Evolutionary conservation across 2,113 vertebrate genomes (phyloP), one percentile per base, ranked within the genome.

Genomic region (Microcebus griseorufus): DNA sequence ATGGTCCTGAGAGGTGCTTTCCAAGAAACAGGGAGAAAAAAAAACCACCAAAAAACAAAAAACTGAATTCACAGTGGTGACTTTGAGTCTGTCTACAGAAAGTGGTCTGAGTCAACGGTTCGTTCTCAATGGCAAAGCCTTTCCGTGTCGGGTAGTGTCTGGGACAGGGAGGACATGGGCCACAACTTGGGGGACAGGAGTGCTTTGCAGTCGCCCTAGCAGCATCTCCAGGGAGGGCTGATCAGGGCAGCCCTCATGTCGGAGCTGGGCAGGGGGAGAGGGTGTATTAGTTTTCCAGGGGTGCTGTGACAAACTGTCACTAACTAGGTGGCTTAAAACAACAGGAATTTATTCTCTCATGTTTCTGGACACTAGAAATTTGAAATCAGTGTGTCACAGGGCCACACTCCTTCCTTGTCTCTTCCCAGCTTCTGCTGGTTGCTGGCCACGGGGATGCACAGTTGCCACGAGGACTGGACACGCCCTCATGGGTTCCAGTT

Each of bases 1-100:
- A 90, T 96, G 97, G 95, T 98, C 97, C 96, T 96, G 85, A 97
- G 92, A 97, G 93, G 95, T 97, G 98, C 98, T 99, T 99, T 99
- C 98, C 98, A 99, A 99, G 98, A 99, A 99, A 98, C 29, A 93
- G 94, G 95, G 86, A 29, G 60, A 0, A 55, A 55, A 55, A 55
- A 20, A 83, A 12, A 12, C n/a, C n/a, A n/a, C 5, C 39, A 6
- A 45, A 45, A 45, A 45, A 45, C 45, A 45, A 45, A 82, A 53
- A 82, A 58, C 89, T 84, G 92, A 95, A 92, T 90, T 97, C 96
- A 97, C 93, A 97, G 97, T 96, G 93, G 93, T 97, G 97, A 98
- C 97, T 98, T 98, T 97, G 98, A 98, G 93, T 97, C 95, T 92
- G 94, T 97, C 94, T 97, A 97, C 96, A 96, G 97, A 96, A 94